Base-by-base conservation (phyloP, 1,140 invertebrate genomes). In the Oreohelix idahoensis region DNA sequence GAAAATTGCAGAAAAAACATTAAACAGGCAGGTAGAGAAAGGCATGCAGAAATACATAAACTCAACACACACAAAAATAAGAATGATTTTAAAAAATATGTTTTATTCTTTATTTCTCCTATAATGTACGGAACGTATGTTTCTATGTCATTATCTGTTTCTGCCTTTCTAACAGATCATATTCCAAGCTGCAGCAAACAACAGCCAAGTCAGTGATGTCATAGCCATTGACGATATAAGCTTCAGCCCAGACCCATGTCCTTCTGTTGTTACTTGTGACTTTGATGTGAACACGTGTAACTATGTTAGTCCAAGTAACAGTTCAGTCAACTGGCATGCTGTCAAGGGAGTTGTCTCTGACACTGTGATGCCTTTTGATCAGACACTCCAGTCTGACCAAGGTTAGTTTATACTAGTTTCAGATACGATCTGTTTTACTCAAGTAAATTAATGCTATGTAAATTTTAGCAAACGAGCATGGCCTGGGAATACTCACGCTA, bases 161-260 rank as follows among this genome's bases (percentile, higher is more conserved):
- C 53, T 49, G 45, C 17, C 45, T 58, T 66, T 66, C 5, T 35
- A 2, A 66, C 29, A 66, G 63, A 66, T 66, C 63, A 66, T 66
- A 32, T 66, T 66, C 29, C 63, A 66, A 66, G 63, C 63, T 32
- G 63, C n/a, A 66, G 63, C n/a, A 66, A 66, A 66, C 63, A 66
- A 66, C 63, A 66, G 63, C 29, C 63, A 66, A 32, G 63, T 66
- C n/a, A 66, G 29, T 66, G 63, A 66, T 66, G 63, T 66, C n/a
- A 8, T 66, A 66, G 63, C 17, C 11, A 66, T 66, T 32, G 63
- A 66, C 17, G 63, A 66, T 35, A 66, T 66, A 8, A 66, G 63
- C 29, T 66, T 66, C 63, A 66, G 0, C 23, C n/a, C n/a, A 66
- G 17, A 66, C 8, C 2, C 63, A 29, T 66, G 63, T 66, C 63